Percentiles rank a stretch among this genome's conserved stretches.
These are phyloP conservation scores for Diplosoma virens DNA, from an alignment of 23 tunicate species.

Conservation along the genomic window DNA sequence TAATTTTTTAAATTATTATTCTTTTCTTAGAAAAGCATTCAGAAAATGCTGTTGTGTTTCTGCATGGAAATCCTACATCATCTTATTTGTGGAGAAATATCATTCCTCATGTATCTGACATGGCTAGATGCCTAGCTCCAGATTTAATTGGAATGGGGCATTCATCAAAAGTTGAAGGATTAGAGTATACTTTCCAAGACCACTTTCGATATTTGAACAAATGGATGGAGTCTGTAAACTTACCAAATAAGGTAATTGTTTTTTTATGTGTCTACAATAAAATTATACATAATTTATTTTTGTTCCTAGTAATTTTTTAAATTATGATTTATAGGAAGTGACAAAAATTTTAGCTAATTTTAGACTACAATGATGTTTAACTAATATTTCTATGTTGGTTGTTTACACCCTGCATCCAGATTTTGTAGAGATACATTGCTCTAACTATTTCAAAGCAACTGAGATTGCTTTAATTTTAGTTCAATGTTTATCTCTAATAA, in stretches of 20 bases:
- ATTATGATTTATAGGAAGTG: too few species aligned
- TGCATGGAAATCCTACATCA: conserved; percentile 91
- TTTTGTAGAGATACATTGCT: too few species aligned
- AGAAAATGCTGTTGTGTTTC: conserved; percentile 47
- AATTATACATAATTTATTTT: too few species aligned
- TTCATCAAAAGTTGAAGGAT: conserved; percentile 58
- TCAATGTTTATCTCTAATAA: too few species aligned
- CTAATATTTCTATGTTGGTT: too few species aligned
- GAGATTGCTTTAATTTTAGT: too few species aligned
- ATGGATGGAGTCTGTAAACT: conserved; percentile 52
- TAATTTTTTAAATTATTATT: background rate
- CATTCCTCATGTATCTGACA: conserved; percentile 67
- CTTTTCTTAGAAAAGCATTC: conserved; percentile 1
- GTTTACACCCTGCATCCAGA: too few species aligned
- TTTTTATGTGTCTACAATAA: too few species aligned
- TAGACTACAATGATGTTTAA: too few species aligned
- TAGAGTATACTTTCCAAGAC: conserved; percentile 66
- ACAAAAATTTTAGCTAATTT: too few species aligned
- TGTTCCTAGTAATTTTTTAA: too few species aligned
- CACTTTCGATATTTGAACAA: conserved; percentile 59
- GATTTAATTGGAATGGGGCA: conserved; percentile 89
- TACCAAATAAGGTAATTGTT: conserved; percentile 67
- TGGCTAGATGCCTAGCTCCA: conserved; percentile 85
- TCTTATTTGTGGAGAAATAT: conserved; percentile 84
- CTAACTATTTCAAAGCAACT: too few species aligned